phyloP scores from a whole-genome alignment of 2,113 vertebrate genomes.

The Petroica traversi region DNA sequence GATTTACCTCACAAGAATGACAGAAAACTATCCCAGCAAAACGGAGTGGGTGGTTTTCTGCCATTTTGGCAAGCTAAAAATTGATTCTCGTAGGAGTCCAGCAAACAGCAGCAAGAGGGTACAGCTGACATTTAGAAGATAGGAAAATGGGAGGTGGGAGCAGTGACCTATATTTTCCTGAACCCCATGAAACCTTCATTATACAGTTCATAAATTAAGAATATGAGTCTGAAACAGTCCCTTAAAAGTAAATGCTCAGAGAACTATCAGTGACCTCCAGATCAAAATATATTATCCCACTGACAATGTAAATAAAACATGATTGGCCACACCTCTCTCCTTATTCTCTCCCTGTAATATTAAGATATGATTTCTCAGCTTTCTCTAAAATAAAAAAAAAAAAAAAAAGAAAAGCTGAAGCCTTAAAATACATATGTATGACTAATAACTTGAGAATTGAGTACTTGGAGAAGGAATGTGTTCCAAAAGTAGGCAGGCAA shows the following conservation, averaged over 20 bases:
- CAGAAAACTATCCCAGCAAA: background rate
- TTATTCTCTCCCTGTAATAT: background rate
- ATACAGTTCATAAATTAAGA: background rate
- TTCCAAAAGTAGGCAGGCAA: background rate
- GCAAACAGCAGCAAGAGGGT: background rate
- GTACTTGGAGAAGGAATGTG: background rate
- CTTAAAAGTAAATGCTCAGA: background rate
- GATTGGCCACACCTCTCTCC: background rate
- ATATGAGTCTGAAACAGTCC: background rate
- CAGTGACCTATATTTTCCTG: background rate
- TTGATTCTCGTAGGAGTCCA: background rate
- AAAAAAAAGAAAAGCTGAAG: background rate
- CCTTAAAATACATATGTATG: background rate
- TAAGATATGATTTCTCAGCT: background rate
- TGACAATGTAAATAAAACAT: background rate
- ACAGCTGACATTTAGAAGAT: background rate
- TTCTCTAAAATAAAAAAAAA: background rate
- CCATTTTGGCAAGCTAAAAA: background rate
- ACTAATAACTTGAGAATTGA: background rate
- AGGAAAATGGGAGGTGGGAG: background rate
- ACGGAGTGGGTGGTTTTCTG: background rate
- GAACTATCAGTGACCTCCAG: background rate
- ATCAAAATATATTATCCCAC: background rate
- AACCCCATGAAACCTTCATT: background rate
- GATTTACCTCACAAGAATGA: background rate